Percentiles rank a stretch among this genome's conserved stretches.
Evolutionary conservation across 2,888 invertebrate genomes (phyloP).

Genomic region (Polyommatus iphigenia): DNA sequence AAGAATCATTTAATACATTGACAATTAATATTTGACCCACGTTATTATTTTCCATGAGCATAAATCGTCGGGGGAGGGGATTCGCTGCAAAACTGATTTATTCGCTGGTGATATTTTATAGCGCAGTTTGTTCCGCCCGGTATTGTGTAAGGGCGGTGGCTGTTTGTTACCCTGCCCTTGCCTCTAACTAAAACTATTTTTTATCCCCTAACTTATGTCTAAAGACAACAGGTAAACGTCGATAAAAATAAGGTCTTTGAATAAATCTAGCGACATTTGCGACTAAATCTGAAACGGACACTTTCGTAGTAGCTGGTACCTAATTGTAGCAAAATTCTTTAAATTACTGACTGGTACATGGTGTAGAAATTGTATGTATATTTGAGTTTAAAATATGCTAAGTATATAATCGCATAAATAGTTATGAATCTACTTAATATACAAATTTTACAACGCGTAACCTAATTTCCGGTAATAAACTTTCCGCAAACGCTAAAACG

Average conservation of each 20-base stretch:
- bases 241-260: background rate
- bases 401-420: too few relatives aligned
- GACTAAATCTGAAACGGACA: background rate
- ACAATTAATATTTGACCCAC: conserved; percentile 73
- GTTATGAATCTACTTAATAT: background rate
- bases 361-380: background rate
- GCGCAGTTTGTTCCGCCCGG: conserved; percentile 84
- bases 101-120: conserved; percentile 84
- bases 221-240: conserved; percentile 22
- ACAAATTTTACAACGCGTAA: background rate
- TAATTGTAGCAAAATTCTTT: background rate
- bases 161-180: conserved; percentile 66
- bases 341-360: background rate
- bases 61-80: conserved; percentile 69
- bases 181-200: conserved; percentile 29
- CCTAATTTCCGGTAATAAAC: background rate
- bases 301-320: too few relatives aligned
- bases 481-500: background rate
- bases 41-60: conserved; percentile 67
- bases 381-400: too few relatives aligned
- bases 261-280: background rate
- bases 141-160: conserved; percentile 82
- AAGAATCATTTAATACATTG: background rate
- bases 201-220: conserved; percentile 18
- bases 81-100: conserved; percentile 81